phyloP scores from a whole-genome alignment of 2,113 vertebrate species.

The Ctenodactylus gundi region DNA sequence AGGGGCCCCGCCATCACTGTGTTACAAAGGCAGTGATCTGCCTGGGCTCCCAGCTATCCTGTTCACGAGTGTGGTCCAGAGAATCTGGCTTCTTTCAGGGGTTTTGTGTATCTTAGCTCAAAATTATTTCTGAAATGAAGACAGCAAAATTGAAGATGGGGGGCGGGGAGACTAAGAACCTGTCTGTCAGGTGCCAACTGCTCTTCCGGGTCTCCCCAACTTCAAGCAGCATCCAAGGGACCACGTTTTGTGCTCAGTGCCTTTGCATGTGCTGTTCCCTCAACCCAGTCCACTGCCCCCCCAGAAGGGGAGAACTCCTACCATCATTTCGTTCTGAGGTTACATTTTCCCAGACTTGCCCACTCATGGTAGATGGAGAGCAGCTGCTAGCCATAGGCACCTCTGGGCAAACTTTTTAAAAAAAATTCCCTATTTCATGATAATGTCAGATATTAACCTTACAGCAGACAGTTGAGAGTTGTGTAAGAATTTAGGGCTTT shows the following conservation, averaged over 20 bases:
- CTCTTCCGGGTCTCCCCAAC: background rate
- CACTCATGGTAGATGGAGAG: fast-evolving
- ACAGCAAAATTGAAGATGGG: too few species aligned
- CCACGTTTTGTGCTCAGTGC: background rate
- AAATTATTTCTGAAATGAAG: too few species aligned
- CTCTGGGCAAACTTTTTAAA: background rate
- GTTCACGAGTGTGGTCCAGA: background rate
- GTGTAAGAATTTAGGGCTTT: fast-evolving
- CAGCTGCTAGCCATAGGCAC: background rate
- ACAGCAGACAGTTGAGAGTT: too few species aligned
- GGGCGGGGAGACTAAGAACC: too few species aligned
- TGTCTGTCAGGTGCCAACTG: background rate
- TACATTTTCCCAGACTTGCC: background rate
- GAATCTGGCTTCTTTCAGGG: background rate
- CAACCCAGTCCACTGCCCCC: background rate
- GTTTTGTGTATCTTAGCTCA: background rate
- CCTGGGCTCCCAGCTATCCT: background rate
- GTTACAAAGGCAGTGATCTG: background rate
- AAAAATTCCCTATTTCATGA: fast-evolving
- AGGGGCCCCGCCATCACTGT: background rate
- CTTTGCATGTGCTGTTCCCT: background rate
- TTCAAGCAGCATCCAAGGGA: background rate
- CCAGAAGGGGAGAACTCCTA: background rate
- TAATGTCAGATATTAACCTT: fast-evolving
- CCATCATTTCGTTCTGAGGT: background rate